Evolutionary conservation across 2,797 vertebrate genomes (phyloP).

Genomic region (Micromesistius poutassou): DNA sequence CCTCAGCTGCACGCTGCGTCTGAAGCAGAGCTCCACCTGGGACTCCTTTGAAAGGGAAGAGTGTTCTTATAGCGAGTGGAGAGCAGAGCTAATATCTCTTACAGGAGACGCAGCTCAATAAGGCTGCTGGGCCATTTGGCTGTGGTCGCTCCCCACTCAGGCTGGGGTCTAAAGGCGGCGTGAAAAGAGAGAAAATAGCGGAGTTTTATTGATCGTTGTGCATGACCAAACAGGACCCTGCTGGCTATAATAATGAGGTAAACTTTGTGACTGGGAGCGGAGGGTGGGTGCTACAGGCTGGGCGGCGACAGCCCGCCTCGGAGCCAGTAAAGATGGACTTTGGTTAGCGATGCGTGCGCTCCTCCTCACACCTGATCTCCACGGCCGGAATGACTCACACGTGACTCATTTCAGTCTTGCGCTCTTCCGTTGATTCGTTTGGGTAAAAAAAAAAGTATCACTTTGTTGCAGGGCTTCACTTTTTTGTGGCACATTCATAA

Average conservation of each 20-base stretch:
- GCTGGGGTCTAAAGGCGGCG: neutral
- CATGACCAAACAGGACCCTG: neutral
- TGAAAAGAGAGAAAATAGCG: neutral
- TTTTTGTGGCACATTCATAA: neutral
- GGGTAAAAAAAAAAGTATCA: neutral
- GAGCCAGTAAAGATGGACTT: constrained; percentile 26
- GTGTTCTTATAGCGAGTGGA: neutral
- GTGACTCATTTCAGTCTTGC: neutral
- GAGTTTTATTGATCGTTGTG: neutral
- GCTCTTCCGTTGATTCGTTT: neutral
- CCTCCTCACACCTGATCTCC: neutral
- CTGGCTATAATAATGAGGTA: neutral
- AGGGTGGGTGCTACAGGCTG: neutral
- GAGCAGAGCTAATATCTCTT: neutral
- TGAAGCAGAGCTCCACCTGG: neutral
- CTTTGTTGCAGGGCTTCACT: neutral
- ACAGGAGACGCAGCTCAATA: neutral
- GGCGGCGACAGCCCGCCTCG: neutral
- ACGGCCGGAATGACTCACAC: neutral
- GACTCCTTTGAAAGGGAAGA: neutral
- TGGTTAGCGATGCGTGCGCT: constrained; percentile 18
- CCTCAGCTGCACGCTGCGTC: neutral
- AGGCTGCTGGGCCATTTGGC: neutral
- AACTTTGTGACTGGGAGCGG: neutral
- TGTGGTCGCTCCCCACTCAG: neutral